phyloP scores from a whole-genome alignment of 2,113 vertebrate species.

The Eonycteris spelaea region DNA sequence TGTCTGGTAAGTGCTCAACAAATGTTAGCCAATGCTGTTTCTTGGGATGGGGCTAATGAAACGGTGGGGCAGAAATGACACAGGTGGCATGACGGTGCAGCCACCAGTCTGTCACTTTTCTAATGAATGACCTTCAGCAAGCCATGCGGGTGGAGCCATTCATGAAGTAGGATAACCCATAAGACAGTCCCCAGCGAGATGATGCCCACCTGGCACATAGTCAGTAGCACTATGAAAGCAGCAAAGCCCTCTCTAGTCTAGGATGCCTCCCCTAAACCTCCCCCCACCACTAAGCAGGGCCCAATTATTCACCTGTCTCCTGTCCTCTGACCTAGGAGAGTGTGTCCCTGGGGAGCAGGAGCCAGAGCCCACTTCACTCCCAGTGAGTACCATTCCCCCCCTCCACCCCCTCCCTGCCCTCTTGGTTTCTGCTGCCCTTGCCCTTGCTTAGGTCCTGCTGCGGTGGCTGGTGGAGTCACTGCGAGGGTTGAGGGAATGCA shows the following conservation, averaged over 20 bases:
- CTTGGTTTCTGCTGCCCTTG: not conserved
- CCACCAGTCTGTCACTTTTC: not conserved
- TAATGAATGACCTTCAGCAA: not conserved
- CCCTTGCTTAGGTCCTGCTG: not conserved
- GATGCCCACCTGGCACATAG: fast-evolving
- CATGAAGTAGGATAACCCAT: not conserved
- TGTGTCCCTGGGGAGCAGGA: slow-evolving; percentile 86
- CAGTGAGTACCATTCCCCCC: slow-evolving; percentile 64
- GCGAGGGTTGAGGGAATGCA: not conserved
- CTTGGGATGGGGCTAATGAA: too few relatives aligned
- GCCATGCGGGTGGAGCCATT: fast-evolving
- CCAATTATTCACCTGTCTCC: not conserved
- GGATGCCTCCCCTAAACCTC: not conserved
- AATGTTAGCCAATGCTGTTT: not conserved
- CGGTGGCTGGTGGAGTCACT: fast-evolving
- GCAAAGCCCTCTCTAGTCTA: not conserved
- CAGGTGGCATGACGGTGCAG: not conserved
- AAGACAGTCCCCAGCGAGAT: fast-evolving
- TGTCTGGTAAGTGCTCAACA: not conserved
- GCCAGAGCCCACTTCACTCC: not conserved
- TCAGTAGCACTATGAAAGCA: not conserved
- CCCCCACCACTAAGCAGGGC: too few relatives aligned
- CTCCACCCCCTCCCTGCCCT: fast-evolving
- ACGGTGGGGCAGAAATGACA: not conserved
- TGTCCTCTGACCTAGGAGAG: slow-evolving; percentile 79